Evolutionary conservation across 2,113 vertebrate genomes (phyloP).

Genomic region (Bos javanicus): DNA sequence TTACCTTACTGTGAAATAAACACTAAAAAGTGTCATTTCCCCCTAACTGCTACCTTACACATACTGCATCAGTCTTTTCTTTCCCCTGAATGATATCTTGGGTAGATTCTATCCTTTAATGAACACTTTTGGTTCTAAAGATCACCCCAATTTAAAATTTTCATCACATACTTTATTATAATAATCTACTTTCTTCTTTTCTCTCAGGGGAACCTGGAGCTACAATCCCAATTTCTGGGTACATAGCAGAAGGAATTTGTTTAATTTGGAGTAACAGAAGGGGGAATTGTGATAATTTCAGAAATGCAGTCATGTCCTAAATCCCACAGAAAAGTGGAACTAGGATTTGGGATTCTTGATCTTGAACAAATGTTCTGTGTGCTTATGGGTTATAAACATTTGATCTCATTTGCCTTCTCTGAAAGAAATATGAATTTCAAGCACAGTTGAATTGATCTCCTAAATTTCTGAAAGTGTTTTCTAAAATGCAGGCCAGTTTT

Average conservation of each 20-base stretch:
- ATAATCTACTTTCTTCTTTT: background rate
- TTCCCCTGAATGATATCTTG: background rate
- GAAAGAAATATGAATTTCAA: background rate
- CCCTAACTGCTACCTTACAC: background rate
- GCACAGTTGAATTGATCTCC: background rate
- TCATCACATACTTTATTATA: background rate
- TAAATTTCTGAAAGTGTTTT: background rate
- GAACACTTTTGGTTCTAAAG: background rate
- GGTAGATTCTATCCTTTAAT: background rate
- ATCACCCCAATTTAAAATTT: background rate
- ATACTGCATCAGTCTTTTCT: background rate
- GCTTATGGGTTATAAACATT: background rate
- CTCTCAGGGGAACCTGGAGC: background rate
- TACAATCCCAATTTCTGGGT: background rate
- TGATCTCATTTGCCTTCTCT: background rate
- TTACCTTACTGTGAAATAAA: background rate
- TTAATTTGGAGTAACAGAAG: background rate
- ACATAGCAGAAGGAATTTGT: background rate
- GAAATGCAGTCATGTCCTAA: background rate
- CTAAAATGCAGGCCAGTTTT: background rate
- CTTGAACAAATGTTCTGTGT: background rate
- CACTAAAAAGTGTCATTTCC: background rate
- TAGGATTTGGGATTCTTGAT: too few species aligned
- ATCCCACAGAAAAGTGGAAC: background rate
- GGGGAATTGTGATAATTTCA: accelerated